phyloP scores from a whole-genome alignment of 2,888 invertebrate species.

The Apotomis betuletana region DNA sequence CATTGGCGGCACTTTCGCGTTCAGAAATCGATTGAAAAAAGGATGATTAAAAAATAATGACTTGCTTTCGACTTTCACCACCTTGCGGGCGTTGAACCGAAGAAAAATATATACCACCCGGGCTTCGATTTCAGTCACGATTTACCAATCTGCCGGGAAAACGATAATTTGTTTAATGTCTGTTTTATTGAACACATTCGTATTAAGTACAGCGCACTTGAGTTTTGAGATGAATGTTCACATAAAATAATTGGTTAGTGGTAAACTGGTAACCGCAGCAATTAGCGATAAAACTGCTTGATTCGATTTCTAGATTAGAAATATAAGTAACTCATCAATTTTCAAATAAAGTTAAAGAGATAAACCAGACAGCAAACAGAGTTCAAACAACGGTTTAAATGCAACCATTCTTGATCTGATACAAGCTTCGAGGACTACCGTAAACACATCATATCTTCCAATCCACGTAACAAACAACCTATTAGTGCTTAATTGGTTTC shows the following conservation, averaged over 20 bases:
- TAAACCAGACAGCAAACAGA: no score
- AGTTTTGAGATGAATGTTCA: constrained; percentile 3
- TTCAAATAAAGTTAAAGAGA: no score
- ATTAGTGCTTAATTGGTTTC: constrained; percentile 24
- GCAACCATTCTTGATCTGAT: neutral
- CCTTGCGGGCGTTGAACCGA: constrained; percentile 68
- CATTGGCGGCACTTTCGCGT: constrained; percentile 45
- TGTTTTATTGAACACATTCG: constrained; percentile 39
- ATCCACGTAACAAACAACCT: constrained; percentile 17
- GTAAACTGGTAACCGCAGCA: no score
- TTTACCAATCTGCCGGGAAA: constrained; percentile 50
- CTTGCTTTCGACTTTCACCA: constrained; percentile 75
- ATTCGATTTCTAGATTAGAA: no score
- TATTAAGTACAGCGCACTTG: constrained; percentile 18
- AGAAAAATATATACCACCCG: constrained; percentile 61
- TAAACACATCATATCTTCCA: neutral
- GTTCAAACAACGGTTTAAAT: neutral
- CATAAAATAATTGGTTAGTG: neutral
- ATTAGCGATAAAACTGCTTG: no score
- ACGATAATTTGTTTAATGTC: constrained; percentile 41
- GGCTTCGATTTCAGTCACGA: constrained; percentile 58
- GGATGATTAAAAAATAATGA: constrained; percentile 56
- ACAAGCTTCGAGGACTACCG: neutral
- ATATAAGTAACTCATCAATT: no score
- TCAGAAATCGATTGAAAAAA: constrained; percentile 51